phyloP scores from a whole-genome alignment of 92 coral and sea anemone species.

The Epizoanthus ramosus region DNA sequence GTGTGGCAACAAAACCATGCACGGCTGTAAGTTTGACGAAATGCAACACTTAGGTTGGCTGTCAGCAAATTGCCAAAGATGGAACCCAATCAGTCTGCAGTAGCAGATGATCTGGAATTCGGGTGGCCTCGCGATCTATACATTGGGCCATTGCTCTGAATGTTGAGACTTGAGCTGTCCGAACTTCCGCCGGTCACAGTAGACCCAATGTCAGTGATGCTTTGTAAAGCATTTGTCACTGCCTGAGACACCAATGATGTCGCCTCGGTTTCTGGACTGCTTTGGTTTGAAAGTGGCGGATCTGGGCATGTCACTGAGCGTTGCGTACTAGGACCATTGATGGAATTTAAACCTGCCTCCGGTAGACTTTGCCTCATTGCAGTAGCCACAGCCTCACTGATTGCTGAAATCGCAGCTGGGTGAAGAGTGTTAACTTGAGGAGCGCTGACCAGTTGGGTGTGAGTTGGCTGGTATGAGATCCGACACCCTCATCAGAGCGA shows the following conservation, averaged over 20 bases:
- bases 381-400: background rate
- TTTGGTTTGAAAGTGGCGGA: background rate
- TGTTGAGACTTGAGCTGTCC: conserved; percentile 18
- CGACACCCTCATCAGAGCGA: background rate
- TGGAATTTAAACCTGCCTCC: background rate
- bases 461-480: background rate
- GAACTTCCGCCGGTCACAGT: background rate
- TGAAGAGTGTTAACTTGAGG: conserved; percentile 1
- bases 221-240: conserved; percentile 4
- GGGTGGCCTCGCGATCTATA: conserved; percentile 23
- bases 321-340: background rate
- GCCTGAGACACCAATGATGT: conserved; percentile 1
- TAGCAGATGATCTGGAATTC: conserved; percentile 27
- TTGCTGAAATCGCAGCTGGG: background rate
- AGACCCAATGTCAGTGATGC: background rate
- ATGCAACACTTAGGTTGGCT: conserved; percentile 12
- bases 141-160: conserved; percentile 37
- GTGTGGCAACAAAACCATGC: too few species aligned
- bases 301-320: background rate
- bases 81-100: conserved; percentile 54
- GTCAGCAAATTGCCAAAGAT: conserved; percentile 35
- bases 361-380: background rate
- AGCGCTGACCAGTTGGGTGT: background rate
- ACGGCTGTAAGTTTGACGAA: too few species aligned
- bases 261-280: background rate